A percentile compares a stretch with the other conserved stretches of the same genome.
Evolutionary conservation across 1,140 invertebrate species (phyloP).

Genomic region (Drosophila lacteicornis): DNA sequence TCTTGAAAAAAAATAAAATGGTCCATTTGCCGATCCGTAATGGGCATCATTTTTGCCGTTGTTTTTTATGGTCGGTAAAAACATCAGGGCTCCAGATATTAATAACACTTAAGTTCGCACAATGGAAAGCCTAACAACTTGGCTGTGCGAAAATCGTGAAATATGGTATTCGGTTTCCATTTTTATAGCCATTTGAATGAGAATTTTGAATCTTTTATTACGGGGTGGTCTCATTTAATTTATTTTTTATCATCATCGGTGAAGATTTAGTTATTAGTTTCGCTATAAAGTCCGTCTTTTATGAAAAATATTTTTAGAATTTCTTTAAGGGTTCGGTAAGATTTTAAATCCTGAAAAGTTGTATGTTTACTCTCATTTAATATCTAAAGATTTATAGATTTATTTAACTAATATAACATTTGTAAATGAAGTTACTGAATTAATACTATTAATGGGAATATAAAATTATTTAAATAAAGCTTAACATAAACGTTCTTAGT

Average conservation of each 20-base stretch:
- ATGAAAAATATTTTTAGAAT: neutral
- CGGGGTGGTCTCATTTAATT: neutral
- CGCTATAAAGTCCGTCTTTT: neutral
- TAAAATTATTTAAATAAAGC: neutral
- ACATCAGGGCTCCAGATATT: slow-evolving; percentile 1
- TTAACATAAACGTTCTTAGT: neutral
- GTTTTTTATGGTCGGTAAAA: slow-evolving; percentile 14
- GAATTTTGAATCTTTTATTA: neutral
- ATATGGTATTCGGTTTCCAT: neutral
- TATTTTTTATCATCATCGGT: too few relatives aligned
- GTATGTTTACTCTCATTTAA: too few relatives aligned
- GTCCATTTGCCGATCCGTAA: slow-evolving; percentile 4
- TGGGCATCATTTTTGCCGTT: neutral
- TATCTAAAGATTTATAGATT: too few relatives aligned
- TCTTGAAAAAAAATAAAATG: neutral
- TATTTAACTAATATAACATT: too few relatives aligned
- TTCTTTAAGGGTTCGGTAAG: neutral
- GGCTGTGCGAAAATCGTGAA: neutral
- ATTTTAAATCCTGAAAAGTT: too few relatives aligned
- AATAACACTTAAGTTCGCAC: slow-evolving; percentile 9
- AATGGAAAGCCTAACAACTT: neutral
- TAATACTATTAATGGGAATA: neutral
- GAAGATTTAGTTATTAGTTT: neutral
- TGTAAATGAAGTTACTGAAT: neutral
- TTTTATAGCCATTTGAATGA: neutral